Base-by-base conservation (phyloP, 2,797 vertebrate genomes). In the Anolis apletophallus region DNA sequence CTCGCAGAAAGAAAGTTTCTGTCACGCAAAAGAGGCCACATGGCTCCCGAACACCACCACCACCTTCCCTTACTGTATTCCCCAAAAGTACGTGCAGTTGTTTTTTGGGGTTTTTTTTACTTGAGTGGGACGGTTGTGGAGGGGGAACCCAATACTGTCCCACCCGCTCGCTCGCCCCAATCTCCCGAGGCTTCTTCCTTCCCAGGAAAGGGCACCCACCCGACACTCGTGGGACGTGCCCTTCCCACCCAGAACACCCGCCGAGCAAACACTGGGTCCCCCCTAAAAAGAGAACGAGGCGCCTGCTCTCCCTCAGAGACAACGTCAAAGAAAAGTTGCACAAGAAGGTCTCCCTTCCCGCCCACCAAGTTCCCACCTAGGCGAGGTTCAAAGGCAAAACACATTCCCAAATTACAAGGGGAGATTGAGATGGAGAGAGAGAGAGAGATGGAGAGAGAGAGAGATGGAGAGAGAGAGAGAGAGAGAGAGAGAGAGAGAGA, bases 311-410 rank as follows among this genome's bases (percentile, higher is more conserved):
- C 46, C 96, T 94, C 95, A 93, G 95, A 95, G 90, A 95, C 94
- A 94, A 95, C 90, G 93, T 19, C 4, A 95, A 93, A 95, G 91
- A 94, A 80, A 96, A 96, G 91, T 97, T 95, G 93, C 90, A 93
- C 92, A 94, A 91, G 90, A 91, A 94, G 90, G 6, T 64, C 67
- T 29, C 19, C 36, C 36, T 19, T 10, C 61, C 40, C 16, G 3
- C 57, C 36, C 36, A 3, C 94, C 95, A 96, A 96, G 95, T 96
- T 96, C 89, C 94, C 80, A 83, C 92, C 91, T 94, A 94, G 93
- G 93, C 93, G 93, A 94, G 94, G 94, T 95, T 94, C 95, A 95
- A 96, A 96, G 93, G 91, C 90, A 91, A 92, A 92, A 92, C 46
- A 46, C 46, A 40, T 5, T 5, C 40, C 40, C 2, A 40, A 40